Evolutionary conservation across 1,140 invertebrate species (phyloP).

Genomic region (Temnothorax curvispinosus): DNA sequence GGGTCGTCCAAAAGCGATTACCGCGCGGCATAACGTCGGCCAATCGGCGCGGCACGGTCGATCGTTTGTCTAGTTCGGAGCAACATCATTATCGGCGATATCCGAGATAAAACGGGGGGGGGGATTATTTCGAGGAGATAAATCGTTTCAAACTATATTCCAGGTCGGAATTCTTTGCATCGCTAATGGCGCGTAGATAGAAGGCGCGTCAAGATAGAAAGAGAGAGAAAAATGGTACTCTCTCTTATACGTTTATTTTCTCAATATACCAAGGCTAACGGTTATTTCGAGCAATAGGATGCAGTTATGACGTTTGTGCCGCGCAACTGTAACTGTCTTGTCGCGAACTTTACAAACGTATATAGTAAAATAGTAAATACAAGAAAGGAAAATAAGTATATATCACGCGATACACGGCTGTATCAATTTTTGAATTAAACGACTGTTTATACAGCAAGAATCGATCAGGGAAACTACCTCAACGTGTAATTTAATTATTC

Average conservation of each 20-base stretch:
- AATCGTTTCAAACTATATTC: not conserved
- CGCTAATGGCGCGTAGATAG: not conserved
- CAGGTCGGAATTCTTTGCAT: not conserved
- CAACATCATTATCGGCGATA: constrained; percentile 7
- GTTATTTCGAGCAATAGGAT: not conserved
- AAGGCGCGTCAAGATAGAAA: not conserved
- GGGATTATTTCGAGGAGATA: constrained; percentile 10
- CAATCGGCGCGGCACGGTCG: constrained; percentile 45
- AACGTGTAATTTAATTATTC: not conserved
- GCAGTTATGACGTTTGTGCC: not conserved
- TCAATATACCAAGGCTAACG: not conserved
- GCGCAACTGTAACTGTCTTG: not conserved
- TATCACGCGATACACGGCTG: not conserved
- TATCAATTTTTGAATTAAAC: not conserved
- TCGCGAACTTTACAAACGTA: not conserved
- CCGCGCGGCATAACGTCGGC: constrained; percentile 21
- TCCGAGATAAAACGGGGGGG: not conserved
- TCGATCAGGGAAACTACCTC: not conserved
- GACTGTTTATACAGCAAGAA: not conserved
- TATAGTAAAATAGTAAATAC: not conserved
- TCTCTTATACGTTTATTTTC: constrained; percentile 7
- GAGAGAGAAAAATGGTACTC: not conserved
- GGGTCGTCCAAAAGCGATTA: constrained; percentile 71
- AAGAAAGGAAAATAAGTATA: not conserved
- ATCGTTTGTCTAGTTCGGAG: constrained; percentile 34